Evolutionary conservation across 2,113 vertebrate genomes (phyloP).

Genomic region (Macrotus californicus): DNA sequence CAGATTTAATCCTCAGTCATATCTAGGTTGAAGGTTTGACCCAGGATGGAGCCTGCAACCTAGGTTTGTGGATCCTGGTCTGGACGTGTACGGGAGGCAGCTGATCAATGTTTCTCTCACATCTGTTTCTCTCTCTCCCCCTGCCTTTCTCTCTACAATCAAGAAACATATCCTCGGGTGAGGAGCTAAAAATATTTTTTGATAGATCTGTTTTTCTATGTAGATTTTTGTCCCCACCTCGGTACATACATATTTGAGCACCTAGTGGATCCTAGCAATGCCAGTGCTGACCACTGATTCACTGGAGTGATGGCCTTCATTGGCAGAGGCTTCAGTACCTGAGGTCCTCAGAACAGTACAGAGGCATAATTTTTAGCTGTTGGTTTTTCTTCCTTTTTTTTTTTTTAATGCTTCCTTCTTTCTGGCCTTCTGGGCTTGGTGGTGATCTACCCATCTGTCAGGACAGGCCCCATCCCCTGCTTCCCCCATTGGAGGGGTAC

Average conservation of each 20-base stretch:
- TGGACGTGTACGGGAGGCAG: no score
- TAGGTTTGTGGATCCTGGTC: no score
- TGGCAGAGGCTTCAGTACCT: neutral
- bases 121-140: no score
- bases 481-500: neutral
- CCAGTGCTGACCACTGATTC: neutral
- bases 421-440: conserved; percentile 8
- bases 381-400: neutral
- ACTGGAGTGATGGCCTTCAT: neutral
- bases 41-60: no score
- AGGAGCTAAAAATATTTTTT: neutral
- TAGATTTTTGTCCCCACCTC: neutral
- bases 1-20: no score
- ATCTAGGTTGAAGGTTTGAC: no score
- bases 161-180: no score
- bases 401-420: neutral
- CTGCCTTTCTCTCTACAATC: no score
- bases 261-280: neutral
- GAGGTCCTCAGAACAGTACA: neutral
- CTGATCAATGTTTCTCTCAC: no score
- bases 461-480: neutral
- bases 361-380: neutral
- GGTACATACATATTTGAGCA: neutral
- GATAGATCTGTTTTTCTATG: neutral
- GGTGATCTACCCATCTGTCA: neutral